These are phyloP conservation scores for Listrodromus nycthemerus DNA, from an alignment of 2,888 invertebrate genomes.

Conservation along the genomic window DNA sequence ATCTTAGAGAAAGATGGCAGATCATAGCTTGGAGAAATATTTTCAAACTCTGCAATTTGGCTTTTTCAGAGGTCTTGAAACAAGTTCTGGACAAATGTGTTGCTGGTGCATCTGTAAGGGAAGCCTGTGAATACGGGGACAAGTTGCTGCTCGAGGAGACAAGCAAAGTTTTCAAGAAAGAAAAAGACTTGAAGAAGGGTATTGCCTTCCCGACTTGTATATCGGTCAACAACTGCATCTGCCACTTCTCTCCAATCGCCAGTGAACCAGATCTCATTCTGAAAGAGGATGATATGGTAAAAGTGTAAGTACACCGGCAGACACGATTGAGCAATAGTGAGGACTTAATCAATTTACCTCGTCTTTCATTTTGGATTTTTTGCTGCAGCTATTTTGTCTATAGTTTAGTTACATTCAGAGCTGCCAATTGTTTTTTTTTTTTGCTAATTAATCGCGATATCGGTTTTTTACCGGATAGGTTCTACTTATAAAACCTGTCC, in stretches of 20 bases:
- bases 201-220: constrained; percentile 99
- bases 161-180: constrained; percentile 98
- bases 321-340: not conserved
- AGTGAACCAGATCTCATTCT: constrained; percentile 95
- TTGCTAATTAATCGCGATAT: no score
- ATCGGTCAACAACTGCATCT: constrained; percentile 99
- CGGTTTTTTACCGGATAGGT: no score
- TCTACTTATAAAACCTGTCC: no score
- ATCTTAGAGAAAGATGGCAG: not conserved
- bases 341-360: no score
- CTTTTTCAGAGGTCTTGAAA: constrained; percentile 93
- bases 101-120: constrained; percentile 94
- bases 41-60: constrained; percentile 21
- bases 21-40: not conserved
- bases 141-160: constrained; percentile 95
- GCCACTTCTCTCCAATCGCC: constrained; percentile 98
- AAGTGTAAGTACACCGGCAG: constrained; percentile 91
- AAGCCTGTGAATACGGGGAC: constrained; percentile 97
- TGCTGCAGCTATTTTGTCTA: no score
- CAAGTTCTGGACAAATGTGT: constrained; percentile 95
- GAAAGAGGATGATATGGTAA: constrained; percentile 97
- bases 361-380: no score
- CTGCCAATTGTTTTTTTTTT: no score
- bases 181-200: constrained; percentile 98
- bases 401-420: no score